phyloP scores from a whole-genome alignment of 2,797 vertebrate genomes.

The Crypturellus tataupa region DNA sequence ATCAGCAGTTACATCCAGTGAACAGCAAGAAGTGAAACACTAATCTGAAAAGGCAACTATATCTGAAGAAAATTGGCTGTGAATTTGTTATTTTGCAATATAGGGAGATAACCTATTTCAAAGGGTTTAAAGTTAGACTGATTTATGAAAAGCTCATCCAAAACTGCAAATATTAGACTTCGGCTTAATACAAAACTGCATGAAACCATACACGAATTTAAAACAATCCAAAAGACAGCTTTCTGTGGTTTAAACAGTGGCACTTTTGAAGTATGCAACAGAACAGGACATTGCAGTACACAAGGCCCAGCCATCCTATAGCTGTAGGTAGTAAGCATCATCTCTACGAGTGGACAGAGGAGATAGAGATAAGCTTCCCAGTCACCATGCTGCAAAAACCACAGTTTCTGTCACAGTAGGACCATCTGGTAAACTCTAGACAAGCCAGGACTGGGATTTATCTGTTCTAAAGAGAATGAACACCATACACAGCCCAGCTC shows the following conservation, averaged over 20 bases:
- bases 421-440: not conserved
- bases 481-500: not conserved
- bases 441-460: not conserved
- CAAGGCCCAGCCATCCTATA: not conserved
- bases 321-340: rapidly evolving
- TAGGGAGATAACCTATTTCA: not conserved
- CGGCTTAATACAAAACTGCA: not conserved
- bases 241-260: not conserved
- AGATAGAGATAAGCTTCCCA: not conserved
- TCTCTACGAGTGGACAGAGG: not conserved
- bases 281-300: not conserved
- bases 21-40: not conserved
- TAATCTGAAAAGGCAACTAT: not conserved
- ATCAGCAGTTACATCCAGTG: not conserved
- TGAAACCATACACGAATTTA: not conserved
- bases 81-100: not conserved
- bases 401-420: not conserved
- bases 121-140: not conserved
- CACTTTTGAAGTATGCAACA: not conserved
- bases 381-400: not conserved
- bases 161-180: not conserved
- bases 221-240: not conserved
- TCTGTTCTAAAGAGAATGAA: not conserved
- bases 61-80: not conserved
- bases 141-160: not conserved